Conservation (phyloP, 2,888 invertebrate species). For the Aricia artaxerxes region DNA sequence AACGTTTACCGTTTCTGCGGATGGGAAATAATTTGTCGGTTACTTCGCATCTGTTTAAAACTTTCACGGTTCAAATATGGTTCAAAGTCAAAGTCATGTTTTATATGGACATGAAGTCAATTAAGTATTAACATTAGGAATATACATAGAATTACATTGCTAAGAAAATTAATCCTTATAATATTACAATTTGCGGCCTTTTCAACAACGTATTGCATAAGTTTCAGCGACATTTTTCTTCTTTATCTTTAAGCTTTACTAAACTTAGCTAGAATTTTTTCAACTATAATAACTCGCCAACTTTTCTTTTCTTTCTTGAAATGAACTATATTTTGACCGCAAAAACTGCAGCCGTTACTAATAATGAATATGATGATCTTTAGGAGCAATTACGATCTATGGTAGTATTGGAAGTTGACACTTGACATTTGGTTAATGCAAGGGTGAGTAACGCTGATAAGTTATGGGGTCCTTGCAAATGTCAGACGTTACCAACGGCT, state of each 20-base stretch:
- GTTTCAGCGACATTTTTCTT: no score
- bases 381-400: neutral
- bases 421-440: neutral
- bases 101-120: neutral
- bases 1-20: neutral
- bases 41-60: neutral
- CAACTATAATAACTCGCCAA: neutral
- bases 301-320: neutral
- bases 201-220: no score
- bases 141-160: no score
- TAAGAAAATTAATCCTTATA: no score
- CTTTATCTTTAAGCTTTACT: no score
- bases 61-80: neutral
- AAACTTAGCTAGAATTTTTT: no score
- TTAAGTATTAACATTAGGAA: no score
- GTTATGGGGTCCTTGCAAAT: neutral
- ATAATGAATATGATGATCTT: neutral
- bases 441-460: neutral
- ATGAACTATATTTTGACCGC: neutral
- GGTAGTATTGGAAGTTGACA: neutral
- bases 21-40: neutral
- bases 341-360: neutral
- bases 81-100: neutral
- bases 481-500: neutral
- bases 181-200: no score